These are phyloP conservation scores for Holothuria scabra DNA, from an alignment of 53 echinoderm and acorn worm species.

Conservation along the genomic window DNA sequence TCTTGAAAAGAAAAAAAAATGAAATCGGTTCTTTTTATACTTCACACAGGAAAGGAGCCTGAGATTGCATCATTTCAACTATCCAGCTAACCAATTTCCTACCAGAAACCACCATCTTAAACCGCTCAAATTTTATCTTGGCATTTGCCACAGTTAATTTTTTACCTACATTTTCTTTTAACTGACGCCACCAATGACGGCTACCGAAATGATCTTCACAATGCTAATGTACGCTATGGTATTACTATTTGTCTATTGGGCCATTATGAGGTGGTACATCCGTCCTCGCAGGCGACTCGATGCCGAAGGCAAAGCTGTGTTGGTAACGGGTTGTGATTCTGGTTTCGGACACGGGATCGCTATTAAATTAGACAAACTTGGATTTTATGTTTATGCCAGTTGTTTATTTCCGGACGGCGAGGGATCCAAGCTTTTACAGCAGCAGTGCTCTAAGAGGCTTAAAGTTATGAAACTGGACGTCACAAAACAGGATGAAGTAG, in stretches of 20 bases:
- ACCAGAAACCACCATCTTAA: too few relatives aligned
- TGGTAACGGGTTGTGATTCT: constrained; percentile 88
- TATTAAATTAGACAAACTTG: constrained; percentile 68
- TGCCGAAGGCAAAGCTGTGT: constrained; percentile 72
- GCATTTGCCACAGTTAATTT: too few relatives aligned
- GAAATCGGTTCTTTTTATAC: too few relatives aligned
- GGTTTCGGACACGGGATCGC: constrained; percentile 88
- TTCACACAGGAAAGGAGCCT: neutral
- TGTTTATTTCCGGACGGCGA: constrained; percentile 69
- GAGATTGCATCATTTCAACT: neutral
- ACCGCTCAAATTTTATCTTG: too few relatives aligned
- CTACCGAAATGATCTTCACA: constrained; percentile 37
- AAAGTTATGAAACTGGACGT: constrained; percentile 81
- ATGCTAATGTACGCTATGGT: constrained; percentile 36
- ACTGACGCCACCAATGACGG: constrained; percentile 21
- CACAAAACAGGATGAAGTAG: constrained; percentile 68
- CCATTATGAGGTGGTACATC: constrained; percentile 38
- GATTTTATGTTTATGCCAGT: constrained; percentile 83
- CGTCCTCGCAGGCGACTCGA: constrained; percentile 63
- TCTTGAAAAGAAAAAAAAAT: too few relatives aligned
- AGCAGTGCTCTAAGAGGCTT: constrained; percentile 60
- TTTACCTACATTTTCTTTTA: too few relatives aligned
- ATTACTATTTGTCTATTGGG: constrained; percentile 20
- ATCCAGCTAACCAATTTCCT: too few relatives aligned
- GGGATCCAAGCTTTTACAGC: constrained; percentile 67